A percentile compares a stretch with the other conserved stretches of the same genome.
phyloP scores from a whole-genome alignment of 2,797 vertebrate species.

The Hybognathus amarus region DNA sequence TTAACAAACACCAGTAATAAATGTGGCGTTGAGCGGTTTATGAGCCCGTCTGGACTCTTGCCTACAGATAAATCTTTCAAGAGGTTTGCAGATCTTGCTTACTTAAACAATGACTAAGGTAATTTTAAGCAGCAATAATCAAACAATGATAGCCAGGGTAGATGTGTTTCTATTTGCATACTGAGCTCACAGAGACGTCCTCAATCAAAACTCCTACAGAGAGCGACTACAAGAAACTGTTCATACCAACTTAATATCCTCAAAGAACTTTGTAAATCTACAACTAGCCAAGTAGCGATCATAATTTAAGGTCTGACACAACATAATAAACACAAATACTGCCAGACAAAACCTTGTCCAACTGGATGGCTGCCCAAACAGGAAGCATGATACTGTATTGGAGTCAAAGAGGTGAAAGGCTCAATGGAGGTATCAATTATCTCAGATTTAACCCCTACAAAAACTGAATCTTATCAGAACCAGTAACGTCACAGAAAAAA shows the following conservation, averaged over 20 bases:
- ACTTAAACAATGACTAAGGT: constrained; percentile 36
- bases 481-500: constrained; percentile 20
- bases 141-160: constrained; percentile 35
- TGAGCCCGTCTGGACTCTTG: constrained; percentile 31
- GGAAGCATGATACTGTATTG: constrained; percentile 28
- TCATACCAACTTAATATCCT: background rate
- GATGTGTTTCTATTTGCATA: constrained; percentile 52
- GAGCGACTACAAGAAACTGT: background rate
- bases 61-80: constrained; percentile 40
- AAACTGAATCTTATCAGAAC: constrained; percentile 26
- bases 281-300: background rate
- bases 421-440: constrained; percentile 16
- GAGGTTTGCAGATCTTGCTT: constrained; percentile 22
- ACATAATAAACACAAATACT: constrained; percentile 31
- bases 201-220: constrained; percentile 41
- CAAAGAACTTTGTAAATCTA: background rate
- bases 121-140: constrained; percentile 36
- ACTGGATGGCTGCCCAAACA: constrained; percentile 30
- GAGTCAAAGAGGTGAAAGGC: constrained; percentile 36
- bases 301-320: constrained; percentile 2
- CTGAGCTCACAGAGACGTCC: constrained; percentile 22
- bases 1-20: constrained; percentile 24
- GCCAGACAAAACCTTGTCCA: constrained; percentile 33
- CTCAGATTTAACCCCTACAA: constrained; percentile 22
- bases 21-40: constrained; percentile 28